Conservation (phyloP, 2,113 vertebrate genomes). For the Oryzias melastigma region DNA sequence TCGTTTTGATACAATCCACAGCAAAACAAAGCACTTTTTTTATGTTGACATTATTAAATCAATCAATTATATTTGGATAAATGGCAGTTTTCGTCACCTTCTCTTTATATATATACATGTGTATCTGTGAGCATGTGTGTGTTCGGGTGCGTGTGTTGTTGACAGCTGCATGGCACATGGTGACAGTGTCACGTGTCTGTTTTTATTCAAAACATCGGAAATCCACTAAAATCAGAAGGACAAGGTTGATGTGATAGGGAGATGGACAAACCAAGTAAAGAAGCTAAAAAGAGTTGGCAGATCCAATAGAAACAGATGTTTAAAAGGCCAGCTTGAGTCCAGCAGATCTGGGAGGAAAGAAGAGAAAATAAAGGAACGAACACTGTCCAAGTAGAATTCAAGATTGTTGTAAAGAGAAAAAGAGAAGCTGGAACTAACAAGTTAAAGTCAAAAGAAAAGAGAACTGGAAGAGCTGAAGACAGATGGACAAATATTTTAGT, state of each 20-base stretch:
- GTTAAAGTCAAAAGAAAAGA: conserved; percentile 51
- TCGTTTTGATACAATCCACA: no score
- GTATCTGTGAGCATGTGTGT: no score
- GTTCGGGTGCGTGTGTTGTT: no score
- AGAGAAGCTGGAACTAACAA: conserved; percentile 9
- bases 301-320: conserved; percentile 4
- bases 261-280: conserved; percentile 9
- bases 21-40: no score
- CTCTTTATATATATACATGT: no score
- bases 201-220: no score
- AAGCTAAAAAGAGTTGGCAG: conserved; percentile 6
- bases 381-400: conserved; percentile 43
- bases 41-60: no score
- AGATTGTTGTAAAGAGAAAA: conserved; percentile 43
- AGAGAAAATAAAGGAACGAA: conserved; percentile 18
- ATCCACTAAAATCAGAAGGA: no score
- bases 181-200: no score
- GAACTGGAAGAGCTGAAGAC: conserved; percentile 4
- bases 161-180: no score
- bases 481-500: conserved; percentile 22
- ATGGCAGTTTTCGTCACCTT: no score
- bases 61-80: no score
- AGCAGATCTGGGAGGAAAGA: background rate
- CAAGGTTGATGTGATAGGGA: background rate
- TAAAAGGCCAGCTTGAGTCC: background rate